phyloP scores from a whole-genome alignment of 2,888 invertebrate species.

The Oxyscelio sp. region DNA sequence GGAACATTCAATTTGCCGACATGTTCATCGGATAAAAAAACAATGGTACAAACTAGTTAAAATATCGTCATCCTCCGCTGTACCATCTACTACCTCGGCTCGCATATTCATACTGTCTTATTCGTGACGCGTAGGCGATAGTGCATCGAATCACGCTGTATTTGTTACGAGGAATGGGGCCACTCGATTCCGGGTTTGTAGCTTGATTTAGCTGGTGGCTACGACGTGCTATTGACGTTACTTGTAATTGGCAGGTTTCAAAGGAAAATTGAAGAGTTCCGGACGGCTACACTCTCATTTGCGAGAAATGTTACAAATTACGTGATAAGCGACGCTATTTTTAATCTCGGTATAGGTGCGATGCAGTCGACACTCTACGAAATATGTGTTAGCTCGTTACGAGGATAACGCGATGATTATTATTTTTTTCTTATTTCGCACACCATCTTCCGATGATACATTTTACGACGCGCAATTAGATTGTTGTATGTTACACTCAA shows the following conservation, averaged over 20 bases:
- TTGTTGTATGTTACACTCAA: constrained; percentile 3
- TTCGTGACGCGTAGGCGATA: constrained; percentile 70
- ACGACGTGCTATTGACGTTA: constrained; percentile 70
- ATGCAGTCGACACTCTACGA: constrained; percentile 30
- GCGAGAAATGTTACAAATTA: constrained; percentile 69
- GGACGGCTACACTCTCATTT: constrained; percentile 65
- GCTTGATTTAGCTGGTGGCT: constrained; percentile 70
- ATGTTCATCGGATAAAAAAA: too few species aligned
- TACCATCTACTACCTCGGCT: too few species aligned
- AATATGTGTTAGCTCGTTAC: constrained; percentile 36
- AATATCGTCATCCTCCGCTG: too few species aligned
- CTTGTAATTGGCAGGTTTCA: constrained; percentile 71
- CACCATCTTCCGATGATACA: too few species aligned
- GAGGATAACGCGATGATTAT: constrained; percentile 37
- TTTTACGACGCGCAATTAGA: constrained; percentile 10
- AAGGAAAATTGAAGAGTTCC: constrained; percentile 73
- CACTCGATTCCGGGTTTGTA: constrained; percentile 71
- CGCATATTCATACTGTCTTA: too few species aligned
- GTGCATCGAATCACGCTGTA: constrained; percentile 69
- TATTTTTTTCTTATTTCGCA: constrained; percentile 22
- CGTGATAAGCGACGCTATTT: constrained; percentile 64
- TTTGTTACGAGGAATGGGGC: constrained; percentile 66
- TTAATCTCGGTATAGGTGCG: constrained; percentile 58
- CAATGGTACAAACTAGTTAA: too few species aligned
- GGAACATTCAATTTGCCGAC: too few species aligned